Evolutionary conservation across 2,797 vertebrate genomes (phyloP).

Genomic region (Bovichtus diacanthus): DNA sequence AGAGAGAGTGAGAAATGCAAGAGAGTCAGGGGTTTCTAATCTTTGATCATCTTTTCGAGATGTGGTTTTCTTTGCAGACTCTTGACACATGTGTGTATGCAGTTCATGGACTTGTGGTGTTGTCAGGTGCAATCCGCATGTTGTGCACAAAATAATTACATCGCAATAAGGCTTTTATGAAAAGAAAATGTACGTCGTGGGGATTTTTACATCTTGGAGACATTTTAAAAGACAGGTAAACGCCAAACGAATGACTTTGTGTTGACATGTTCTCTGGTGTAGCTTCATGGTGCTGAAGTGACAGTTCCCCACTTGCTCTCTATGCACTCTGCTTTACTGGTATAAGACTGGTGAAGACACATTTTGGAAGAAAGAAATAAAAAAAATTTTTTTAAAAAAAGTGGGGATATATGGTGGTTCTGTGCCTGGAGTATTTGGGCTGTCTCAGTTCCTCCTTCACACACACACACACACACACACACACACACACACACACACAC

Average conservation of each 20-base stretch:
- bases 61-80: slow-evolving; percentile 2
- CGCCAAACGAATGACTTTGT: neutral
- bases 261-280: neutral
- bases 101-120: neutral
- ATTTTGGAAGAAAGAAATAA: neutral
- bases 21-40: slow-evolving; percentile 2
- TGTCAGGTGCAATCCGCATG: neutral
- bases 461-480: too few species aligned
- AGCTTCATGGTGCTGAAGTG: slow-evolving; percentile 48
- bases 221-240: neutral
- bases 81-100: too few species aligned
- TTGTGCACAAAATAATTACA: neutral
- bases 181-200: neutral
- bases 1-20: neutral
- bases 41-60: neutral
- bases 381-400: slow-evolving; percentile 41
- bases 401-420: slow-evolving; percentile 35
- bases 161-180: neutral
- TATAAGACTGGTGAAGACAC: neutral
- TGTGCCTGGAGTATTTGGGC: slow-evolving; percentile 50
- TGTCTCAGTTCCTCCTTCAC: slow-evolving; percentile 27
- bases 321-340: too few species aligned
- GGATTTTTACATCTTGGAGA: neutral
- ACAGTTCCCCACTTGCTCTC: slow-evolving; percentile 32
- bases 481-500: too few species aligned